These are phyloP conservation scores for Apogon talboti DNA, from an alignment of 2,797 vertebrate species.

Conservation along the genomic window DNA sequence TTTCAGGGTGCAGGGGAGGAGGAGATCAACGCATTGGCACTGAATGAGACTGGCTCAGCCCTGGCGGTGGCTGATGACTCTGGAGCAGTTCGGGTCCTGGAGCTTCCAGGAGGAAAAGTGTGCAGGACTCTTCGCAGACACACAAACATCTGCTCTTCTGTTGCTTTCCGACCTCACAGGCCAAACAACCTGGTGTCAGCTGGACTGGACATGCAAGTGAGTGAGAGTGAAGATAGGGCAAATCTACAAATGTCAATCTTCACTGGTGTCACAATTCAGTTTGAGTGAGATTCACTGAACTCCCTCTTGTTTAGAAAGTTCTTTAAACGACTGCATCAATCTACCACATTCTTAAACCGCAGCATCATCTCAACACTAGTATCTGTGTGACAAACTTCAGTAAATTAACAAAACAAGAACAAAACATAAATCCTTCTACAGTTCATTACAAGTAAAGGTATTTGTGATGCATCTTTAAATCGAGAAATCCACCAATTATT, in stretches of 20 bases:
- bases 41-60: conserved; percentile 85
- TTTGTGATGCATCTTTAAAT: no score
- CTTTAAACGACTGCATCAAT: no score
- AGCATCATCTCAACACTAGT: no score
- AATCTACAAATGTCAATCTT: background rate
- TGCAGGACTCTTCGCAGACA: conserved; percentile 89
- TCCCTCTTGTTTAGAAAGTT: no score
- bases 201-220: conserved; percentile 98
- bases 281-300: no score
- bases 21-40: conserved; percentile 91
- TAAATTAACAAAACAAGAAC: no score
- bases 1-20: conserved; percentile 88
- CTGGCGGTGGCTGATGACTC: conserved; percentile 94
- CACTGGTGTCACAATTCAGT: no score
- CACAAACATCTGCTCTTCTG: conserved; percentile 95
- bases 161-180: conserved; percentile 91
- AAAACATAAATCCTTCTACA: no score
- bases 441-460: no score
- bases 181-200: conserved; percentile 94
- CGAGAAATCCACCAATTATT: no score
- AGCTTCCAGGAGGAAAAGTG: conserved; percentile 88
- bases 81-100: conserved; percentile 89
- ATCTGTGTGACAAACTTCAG: no score
- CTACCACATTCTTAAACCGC: no score
- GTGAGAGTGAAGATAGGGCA: background rate